Base-by-base conservation (phyloP, 2,888 invertebrate species). In the Coleophora flavipennella region DNA sequence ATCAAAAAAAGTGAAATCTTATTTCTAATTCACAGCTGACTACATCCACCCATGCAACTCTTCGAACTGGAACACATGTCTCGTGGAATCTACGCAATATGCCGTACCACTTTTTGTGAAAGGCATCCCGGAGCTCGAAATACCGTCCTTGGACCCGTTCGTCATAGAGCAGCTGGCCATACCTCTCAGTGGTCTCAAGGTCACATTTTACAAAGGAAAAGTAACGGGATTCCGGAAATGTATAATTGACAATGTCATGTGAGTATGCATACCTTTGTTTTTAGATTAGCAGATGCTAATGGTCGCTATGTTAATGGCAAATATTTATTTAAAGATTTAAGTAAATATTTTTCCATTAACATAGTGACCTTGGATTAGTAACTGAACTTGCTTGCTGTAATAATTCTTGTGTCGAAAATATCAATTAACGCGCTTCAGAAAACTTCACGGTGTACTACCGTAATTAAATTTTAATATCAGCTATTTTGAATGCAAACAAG, bases 71-170 rank as follows among this genome's bases (percentile, higher is more conserved):
- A 67, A 54, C 31, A 3, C 26, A 38, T 83, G 84, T 31, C 51
- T 83, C 0, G 46, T 77, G 1, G 67, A 67, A 49, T 45, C 83
- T 1, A 74, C 80, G 2, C 79, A 77, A 46, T 55, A 66, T 2
- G 81, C 84, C 0, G 57, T 84, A 1, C 80, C 79, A 7, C 57
- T 66, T 0, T 84, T 84, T 31, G 81, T 81, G 1, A 74, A 76
- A 38, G 84, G 84, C 0, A 56, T 73, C 1, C 75, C 78, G 0
- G 37, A 65, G 4, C 62, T 84, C 0, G 66, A 59, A 9, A 59
- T 84, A 0, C 50, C 63, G 0, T 11, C 53, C 1, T 36, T 84
- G 29, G 84, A 83, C 41, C 84, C 84, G 0, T 84, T 84, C 42
- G 55, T 58, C 10, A 75, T 83, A n/a, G 75, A 81, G 0, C 66